phyloP scores from a whole-genome alignment of 2,113 vertebrate species.

The Arothron firmamentum region DNA sequence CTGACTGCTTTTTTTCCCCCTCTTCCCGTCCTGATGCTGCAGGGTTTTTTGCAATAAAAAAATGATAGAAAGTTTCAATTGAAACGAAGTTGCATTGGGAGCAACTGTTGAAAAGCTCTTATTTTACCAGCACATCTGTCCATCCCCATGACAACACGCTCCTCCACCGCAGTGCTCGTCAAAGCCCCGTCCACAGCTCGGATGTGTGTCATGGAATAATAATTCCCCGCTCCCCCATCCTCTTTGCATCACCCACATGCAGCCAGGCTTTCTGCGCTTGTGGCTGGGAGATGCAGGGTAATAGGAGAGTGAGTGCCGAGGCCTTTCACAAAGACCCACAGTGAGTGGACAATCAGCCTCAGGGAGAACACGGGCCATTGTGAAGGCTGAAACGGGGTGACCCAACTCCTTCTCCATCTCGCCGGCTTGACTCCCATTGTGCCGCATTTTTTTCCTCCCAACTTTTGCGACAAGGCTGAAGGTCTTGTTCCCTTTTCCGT shows the following conservation, averaged over 20 bases:
- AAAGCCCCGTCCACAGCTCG: slow-evolving; percentile 42
- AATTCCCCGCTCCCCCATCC: slow-evolving; percentile 32
- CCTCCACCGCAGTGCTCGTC: slow-evolving; percentile 18
- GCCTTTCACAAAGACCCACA: slow-evolving; percentile 71
- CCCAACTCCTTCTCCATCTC: slow-evolving; percentile 52
- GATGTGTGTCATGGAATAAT: slow-evolving; percentile 61
- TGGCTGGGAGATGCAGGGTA: slow-evolving; percentile 58
- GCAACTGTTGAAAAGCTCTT: too few species aligned
- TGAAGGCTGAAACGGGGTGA: slow-evolving; percentile 75
- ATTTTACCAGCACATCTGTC: too few species aligned
- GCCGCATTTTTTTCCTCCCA: slow-evolving; percentile 54
- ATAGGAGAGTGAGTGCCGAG: slow-evolving; percentile 61
- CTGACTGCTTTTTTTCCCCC: not conserved
- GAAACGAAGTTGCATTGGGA: too few species aligned
- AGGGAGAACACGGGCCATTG: slow-evolving; percentile 71
- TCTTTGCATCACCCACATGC: slow-evolving; percentile 49
- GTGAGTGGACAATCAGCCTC: slow-evolving; percentile 76
- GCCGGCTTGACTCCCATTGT: slow-evolving; percentile 48
- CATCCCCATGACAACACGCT: too few species aligned
- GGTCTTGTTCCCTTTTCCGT: slow-evolving; percentile 45
- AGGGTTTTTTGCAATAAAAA: too few species aligned
- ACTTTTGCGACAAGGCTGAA: slow-evolving; percentile 53
- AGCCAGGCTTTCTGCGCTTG: slow-evolving; percentile 47
- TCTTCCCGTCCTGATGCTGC: not conserved
- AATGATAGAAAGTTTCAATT: too few species aligned